Base-by-base conservation (phyloP, 2,888 invertebrate genomes). In the Trissolcus brochymenae region DNA sequence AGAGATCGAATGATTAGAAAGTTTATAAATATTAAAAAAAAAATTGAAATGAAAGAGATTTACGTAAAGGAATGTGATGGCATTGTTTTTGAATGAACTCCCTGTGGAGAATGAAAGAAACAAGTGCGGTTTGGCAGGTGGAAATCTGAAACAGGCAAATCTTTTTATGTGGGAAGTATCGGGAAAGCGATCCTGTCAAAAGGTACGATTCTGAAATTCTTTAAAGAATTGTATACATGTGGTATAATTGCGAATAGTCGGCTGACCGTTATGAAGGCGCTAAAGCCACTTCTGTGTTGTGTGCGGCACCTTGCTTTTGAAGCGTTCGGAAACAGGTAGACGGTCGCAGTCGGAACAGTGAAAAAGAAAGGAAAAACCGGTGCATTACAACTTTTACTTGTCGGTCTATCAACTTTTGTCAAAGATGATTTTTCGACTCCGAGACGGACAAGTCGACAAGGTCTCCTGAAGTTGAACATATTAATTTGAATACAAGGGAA, bases 401-500 rank as follows among this genome's bases (percentile, higher is more conserved):
- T 54, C 53, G 64, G 64, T 50, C 11, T 7, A 35, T 54, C 16
- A 56, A 76, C 71, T 62, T 57, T 71, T 75, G 75, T 70, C 61
- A 71, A 51, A 54, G 55, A 51, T 65, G 70, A 76, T 70, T 65
- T 67, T 68, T 76, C 71, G 71, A 70, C 76, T 71, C 51, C 55
- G 43, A 54, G n/a, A 25, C 21, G 54, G 16, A 53, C 71, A 57
- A 55, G 76, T 55, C 62, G 67, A 61, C 43, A 19, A 66, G 64
- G 60, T 50, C 65, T 73, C 55, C 21, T 49, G 62, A 73, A 68
- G 64, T 68, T 41, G 68, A 68, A 77, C 54, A 67, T 60, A 64
- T 72, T 77, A 77, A 77, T 77, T 72, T 77, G 72, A 77, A 68
- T 77, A 73, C 68, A 73, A 68, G 64, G 46, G 62, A 72, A 50